Evolutionary conservation across 2,888 invertebrate species (phyloP).

Genomic region (Acanthopleura granulata): DNA sequence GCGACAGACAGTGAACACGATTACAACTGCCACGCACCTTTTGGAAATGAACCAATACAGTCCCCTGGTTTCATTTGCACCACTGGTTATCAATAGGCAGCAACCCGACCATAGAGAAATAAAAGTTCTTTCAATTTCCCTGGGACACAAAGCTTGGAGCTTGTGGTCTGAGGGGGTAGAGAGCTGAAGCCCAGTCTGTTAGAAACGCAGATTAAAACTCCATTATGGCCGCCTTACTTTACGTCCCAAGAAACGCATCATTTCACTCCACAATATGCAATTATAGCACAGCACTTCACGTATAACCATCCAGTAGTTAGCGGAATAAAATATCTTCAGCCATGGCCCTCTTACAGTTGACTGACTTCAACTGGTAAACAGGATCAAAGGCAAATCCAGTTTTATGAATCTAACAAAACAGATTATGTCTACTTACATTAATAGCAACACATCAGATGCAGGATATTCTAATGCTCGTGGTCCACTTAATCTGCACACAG

Average conservation of each 20-base stretch:
- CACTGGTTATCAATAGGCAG: background rate
- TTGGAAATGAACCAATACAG: no score
- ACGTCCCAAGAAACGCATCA: background rate
- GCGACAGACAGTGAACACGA: no score
- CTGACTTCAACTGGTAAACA: no score
- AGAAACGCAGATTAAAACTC: constrained; percentile 3
- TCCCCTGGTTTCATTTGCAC: background rate
- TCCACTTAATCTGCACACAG: no score
- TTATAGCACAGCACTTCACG: background rate
- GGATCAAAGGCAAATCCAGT: no score
- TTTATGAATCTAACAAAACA: no score
- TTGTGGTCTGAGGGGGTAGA: background rate
- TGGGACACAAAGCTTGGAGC: background rate
- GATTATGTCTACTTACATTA: no score
- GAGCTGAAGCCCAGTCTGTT: background rate
- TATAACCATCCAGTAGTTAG: background rate
- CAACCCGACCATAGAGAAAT: background rate
- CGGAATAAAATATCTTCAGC: background rate
- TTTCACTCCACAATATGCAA: constrained; percentile 3
- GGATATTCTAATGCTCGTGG: no score
- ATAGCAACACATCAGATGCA: no score
- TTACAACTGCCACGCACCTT: no score
- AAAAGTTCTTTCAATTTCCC: constrained; percentile 9
- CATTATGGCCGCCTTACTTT: background rate
- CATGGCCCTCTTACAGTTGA: no score